A percentile compares a stretch with the other conserved stretches of the same genome.
phyloP scores from a whole-genome alignment of 2,888 invertebrate species.

The Scaptomyza tumidula region DNA sequence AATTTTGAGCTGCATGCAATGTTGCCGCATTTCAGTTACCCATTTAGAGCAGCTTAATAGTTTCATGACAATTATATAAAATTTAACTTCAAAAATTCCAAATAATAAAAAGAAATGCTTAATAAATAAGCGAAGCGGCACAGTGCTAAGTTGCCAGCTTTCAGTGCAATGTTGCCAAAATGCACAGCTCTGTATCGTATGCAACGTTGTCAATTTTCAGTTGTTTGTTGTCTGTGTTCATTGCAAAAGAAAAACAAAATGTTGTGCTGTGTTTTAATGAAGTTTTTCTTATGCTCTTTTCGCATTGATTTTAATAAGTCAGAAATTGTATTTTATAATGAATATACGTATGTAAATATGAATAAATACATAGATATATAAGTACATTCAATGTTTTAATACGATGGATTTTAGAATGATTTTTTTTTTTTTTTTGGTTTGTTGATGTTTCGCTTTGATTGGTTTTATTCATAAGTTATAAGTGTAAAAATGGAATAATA shows the following conservation, averaged over 20 bases:
- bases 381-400: conserved; percentile 33
- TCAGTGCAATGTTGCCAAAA: conserved; percentile 17
- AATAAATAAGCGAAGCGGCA: background rate
- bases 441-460: conserved; percentile 44
- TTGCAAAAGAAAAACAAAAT: conserved; percentile 32
- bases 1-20: conserved; percentile 29
- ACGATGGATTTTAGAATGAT: conserved; percentile 12
- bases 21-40: conserved; percentile 60
- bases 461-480: conserved; percentile 71
- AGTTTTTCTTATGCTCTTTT: conserved; percentile 31
- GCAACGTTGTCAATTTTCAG: conserved; percentile 33
- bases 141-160: conserved; percentile 23
- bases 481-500: conserved; percentile 80
- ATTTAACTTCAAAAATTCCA: background rate
- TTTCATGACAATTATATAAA: background rate
- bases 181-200: conserved; percentile 7
- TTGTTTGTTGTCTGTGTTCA: conserved; percentile 20
- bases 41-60: conserved; percentile 27
- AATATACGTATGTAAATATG: conserved; percentile 49
- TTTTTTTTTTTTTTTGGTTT: conserved; percentile 36
- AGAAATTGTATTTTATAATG: conserved; percentile 65
- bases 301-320: conserved; percentile 69
- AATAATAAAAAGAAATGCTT: no score
- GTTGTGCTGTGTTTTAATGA: conserved; percentile 46
- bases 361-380: conserved; percentile 17